Percentiles rank a stretch among this genome's conserved stretches.
These are phyloP conservation scores for Anhinga anhinga DNA, from an alignment of 2,113 vertebrate genomes.

Conservation along the genomic window DNA sequence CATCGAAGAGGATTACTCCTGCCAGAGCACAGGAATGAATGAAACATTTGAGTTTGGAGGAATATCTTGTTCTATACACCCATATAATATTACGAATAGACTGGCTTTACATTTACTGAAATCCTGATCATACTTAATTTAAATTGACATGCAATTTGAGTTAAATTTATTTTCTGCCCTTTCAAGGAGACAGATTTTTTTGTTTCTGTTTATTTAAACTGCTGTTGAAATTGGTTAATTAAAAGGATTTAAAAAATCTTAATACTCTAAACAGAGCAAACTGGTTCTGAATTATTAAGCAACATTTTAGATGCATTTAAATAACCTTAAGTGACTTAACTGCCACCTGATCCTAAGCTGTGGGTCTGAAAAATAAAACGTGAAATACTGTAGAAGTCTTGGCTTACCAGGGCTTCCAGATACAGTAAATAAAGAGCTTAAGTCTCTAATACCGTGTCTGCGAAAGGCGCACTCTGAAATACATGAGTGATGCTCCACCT, in stretches of 20 bases:
- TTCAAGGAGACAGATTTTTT: constrained; percentile 58
- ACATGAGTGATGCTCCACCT: constrained; percentile 49
- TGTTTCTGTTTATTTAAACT: constrained; percentile 73
- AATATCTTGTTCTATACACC: neutral
- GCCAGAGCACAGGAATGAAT: neutral
- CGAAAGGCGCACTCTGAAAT: constrained; percentile 53
- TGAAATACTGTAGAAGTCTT: constrained; percentile 77
- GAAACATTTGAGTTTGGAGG: neutral
- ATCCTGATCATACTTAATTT: neutral
- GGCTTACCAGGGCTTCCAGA: constrained; percentile 72
- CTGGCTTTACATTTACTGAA: neutral
- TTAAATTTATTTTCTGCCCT: constrained; percentile 54
- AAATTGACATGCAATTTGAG: constrained; percentile 8
- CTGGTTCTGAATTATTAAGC: constrained; percentile 83
- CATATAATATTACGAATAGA: neutral
- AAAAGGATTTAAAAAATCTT: constrained; percentile 79
- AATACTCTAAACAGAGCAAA: constrained; percentile 81
- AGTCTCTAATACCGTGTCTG: constrained; percentile 57
- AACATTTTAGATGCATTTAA: constrained; percentile 80
- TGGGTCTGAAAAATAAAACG: constrained; percentile 77
- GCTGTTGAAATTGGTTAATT: constrained; percentile 79
- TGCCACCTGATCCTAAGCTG: constrained; percentile 81
- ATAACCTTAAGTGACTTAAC: constrained; percentile 81
- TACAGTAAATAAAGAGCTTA: constrained; percentile 81
- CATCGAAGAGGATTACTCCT: neutral